These are phyloP conservation scores for Calephelis virginiensis DNA, from an alignment of 1,140 invertebrate species.

Conservation along the genomic window DNA sequence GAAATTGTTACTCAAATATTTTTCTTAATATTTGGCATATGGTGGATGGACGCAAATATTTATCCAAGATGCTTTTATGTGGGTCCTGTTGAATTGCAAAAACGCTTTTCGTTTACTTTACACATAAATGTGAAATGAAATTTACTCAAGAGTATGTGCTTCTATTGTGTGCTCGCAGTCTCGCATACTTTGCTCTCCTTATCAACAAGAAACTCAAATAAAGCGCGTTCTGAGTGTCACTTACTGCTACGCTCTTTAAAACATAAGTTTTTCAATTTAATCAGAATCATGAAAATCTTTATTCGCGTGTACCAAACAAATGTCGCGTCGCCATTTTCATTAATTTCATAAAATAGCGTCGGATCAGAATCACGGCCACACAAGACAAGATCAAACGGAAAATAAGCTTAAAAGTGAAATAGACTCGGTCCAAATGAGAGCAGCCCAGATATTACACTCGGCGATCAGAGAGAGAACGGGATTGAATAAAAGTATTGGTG, in stretches of 20 bases:
- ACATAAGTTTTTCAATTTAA: too few species aligned
- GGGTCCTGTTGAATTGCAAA: background rate
- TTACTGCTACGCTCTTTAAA: background rate
- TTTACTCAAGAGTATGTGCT: conserved; percentile 1
- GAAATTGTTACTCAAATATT: background rate
- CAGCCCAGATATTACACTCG: too few species aligned
- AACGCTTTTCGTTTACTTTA: conserved; percentile 16
- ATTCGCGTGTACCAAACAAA: too few species aligned
- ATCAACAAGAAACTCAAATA: conserved; percentile 15
- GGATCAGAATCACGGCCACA: too few species aligned
- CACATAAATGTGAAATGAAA: conserved; percentile 17
- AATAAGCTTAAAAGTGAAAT: too few species aligned
- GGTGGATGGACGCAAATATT: conserved; percentile 2
- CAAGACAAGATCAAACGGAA: too few species aligned
- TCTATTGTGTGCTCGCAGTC: background rate
- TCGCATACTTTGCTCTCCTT: conserved; percentile 13
- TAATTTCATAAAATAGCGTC: too few species aligned
- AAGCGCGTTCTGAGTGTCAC: background rate
- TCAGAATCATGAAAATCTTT: too few species aligned
- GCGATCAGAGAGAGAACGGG: too few species aligned
- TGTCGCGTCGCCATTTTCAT: too few species aligned
- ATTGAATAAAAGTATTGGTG: too few species aligned
- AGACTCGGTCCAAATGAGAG: too few species aligned
- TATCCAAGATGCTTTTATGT: background rate
- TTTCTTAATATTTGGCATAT: background rate